phyloP scores from a whole-genome alignment of 2,113 vertebrate genomes.

The Cyprinodon brontotheroides region DNA sequence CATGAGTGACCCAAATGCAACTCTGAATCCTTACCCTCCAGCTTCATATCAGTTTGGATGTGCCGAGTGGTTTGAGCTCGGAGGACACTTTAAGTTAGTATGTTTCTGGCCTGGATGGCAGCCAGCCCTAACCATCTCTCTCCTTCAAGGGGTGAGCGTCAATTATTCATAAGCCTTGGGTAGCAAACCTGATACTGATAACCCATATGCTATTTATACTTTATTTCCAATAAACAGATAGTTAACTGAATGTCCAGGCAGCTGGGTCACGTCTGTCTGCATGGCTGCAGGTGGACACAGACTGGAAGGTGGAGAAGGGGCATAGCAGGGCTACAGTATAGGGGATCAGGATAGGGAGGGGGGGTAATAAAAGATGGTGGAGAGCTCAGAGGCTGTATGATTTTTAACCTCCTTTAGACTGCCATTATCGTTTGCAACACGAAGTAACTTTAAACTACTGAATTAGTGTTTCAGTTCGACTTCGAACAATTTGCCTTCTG shows the following conservation, averaged over 20 bases:
- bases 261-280: conserved; percentile 48
- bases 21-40: background rate
- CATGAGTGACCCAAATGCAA: conserved; percentile 38
- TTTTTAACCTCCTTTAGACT: too few species aligned
- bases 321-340: background rate
- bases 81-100: conserved; percentile 10
- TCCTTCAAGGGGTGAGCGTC: conserved; percentile 54
- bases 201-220: conserved; percentile 81
- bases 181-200: conserved; percentile 80
- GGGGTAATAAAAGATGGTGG: too few species aligned
- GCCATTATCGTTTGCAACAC: too few species aligned
- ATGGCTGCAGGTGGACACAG: conserved; percentile 27
- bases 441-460: too few species aligned
- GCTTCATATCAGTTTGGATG: background rate
- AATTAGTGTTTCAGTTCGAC: too few species aligned
- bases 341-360: background rate
- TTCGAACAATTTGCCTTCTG: too few species aligned
- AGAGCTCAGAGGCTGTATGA: too few species aligned
- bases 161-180: conserved; percentile 77
- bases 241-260: conserved; percentile 66
- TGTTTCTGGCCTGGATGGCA: conserved; percentile 28
- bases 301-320: conserved; percentile 7
- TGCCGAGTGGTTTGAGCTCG: conserved; percentile 6
- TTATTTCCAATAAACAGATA: conserved; percentile 77
- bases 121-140: conserved; percentile 27